Evolutionary conservation across 2,888 invertebrate genomes (phyloP).

Genomic region (Eristalis intricaria): DNA sequence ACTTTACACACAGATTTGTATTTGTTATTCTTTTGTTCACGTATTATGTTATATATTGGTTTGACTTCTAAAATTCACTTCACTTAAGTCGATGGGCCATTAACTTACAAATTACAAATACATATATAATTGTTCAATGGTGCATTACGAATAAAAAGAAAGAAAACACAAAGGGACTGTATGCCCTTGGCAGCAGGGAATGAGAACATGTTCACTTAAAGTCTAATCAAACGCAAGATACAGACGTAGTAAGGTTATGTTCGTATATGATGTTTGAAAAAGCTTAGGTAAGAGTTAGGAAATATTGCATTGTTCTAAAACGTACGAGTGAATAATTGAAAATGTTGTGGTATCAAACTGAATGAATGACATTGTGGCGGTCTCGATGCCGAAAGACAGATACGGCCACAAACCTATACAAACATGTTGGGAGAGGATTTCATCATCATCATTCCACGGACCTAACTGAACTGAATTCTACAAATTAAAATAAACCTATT

Average conservation of each 20-base stretch:
- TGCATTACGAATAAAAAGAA: background rate
- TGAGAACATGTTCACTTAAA: background rate
- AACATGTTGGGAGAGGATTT: background rate
- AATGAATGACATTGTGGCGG: conserved; percentile 3
- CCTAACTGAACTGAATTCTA: background rate
- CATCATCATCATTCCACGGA: background rate
- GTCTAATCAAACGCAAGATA: background rate
- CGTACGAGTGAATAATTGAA: conserved; percentile 1
- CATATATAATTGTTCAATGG: background rate
- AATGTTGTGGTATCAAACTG: background rate
- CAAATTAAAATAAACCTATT: background rate
- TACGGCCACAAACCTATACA: background rate
- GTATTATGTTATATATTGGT: background rate
- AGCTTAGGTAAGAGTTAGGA: background rate
- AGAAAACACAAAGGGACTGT: background rate
- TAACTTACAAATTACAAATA: conserved; percentile 5
- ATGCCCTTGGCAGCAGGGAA: background rate
- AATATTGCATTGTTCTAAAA: conserved; percentile 36
- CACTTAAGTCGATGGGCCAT: conserved; percentile 51
- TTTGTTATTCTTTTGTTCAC: conserved; percentile 15
- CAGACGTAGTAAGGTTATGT: background rate
- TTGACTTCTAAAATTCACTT: conserved; percentile 8
- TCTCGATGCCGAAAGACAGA: no score
- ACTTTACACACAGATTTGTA: conserved; percentile 54
- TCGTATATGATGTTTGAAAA: background rate